Conservation (phyloP, 2,113 vertebrate genomes). For the Theropithecus gelada region DNA sequence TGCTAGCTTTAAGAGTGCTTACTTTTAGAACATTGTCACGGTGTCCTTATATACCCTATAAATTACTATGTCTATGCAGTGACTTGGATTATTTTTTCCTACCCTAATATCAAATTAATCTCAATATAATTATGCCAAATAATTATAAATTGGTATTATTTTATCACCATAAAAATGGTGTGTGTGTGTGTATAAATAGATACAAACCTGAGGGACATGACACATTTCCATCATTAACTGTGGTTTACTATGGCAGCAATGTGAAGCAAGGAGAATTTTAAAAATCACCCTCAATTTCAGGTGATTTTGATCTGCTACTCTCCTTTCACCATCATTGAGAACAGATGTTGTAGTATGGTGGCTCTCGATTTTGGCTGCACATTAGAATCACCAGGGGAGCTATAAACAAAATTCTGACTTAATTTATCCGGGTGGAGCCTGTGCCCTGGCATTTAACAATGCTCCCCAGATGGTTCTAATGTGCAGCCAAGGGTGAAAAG, state of each 20-base stretch:
- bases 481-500: not conserved
- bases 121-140: too few relatives aligned
- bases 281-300: constrained; percentile 5
- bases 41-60: not conserved
- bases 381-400: not conserved
- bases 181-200: too few relatives aligned
- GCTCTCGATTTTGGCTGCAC: not conserved
- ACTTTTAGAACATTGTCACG: not conserved
- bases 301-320: not conserved
- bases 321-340: not conserved
- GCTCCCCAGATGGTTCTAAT: not conserved
- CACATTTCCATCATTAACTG: not conserved
- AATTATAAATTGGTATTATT: too few relatives aligned
- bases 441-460: not conserved
- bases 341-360: not conserved
- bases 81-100: not conserved
- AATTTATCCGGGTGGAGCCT: not conserved
- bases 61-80: not conserved
- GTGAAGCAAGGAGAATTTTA: constrained; percentile 32
- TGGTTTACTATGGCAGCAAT: not conserved
- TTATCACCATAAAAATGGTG: too few relatives aligned
- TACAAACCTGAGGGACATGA: not conserved
- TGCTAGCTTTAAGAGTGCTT: not conserved
- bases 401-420: not conserved
- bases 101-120: not conserved